Conservation (phyloP, 2,113 vertebrate species). For the Xenopus laevis region DNA sequence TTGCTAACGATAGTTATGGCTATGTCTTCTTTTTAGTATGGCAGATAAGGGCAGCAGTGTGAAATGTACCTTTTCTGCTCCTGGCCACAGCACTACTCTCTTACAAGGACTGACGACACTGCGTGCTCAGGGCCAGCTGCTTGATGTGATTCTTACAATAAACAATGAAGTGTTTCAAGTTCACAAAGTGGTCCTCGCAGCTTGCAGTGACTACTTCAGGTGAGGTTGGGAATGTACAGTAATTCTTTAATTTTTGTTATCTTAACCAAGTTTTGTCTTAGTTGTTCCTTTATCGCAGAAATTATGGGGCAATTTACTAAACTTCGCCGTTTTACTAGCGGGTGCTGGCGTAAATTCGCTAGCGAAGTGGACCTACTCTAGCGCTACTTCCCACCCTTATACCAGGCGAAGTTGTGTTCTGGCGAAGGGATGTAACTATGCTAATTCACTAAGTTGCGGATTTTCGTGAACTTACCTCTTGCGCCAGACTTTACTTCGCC, state of each 20-base stretch:
- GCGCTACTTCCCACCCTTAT: no score
- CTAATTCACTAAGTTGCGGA: no score
- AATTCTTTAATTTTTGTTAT: not conserved
- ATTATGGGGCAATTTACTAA: no score
- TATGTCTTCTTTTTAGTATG: constrained; percentile 75
- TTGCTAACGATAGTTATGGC: constrained; percentile 14
- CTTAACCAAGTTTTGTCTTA: no score
- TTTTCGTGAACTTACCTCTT: no score
- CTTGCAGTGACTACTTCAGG: constrained; percentile 99
- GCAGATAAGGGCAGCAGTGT: constrained; percentile 86
- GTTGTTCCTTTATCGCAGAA: no score
- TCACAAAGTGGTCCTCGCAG: constrained; percentile 92
- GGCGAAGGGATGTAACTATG: no score
- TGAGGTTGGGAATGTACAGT: constrained; percentile 57
- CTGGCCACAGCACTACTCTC: constrained; percentile 85
- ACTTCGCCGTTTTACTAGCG: no score
- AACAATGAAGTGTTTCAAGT: constrained; percentile 89
- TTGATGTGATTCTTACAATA: constrained; percentile 88
- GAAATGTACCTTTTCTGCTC: constrained; percentile 90
- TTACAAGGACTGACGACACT: constrained; percentile 87
- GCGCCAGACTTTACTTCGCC: no score
- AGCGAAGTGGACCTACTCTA: no score
- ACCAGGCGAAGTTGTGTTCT: no score
- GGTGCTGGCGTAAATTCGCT: no score
- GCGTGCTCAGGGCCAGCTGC: constrained; percentile 86